A percentile compares a stretch with the other conserved stretches of the same genome.
Evolutionary conservation across 1,140 invertebrate genomes (phyloP).

Genomic region (Acyrthosiphon pisum): DNA sequence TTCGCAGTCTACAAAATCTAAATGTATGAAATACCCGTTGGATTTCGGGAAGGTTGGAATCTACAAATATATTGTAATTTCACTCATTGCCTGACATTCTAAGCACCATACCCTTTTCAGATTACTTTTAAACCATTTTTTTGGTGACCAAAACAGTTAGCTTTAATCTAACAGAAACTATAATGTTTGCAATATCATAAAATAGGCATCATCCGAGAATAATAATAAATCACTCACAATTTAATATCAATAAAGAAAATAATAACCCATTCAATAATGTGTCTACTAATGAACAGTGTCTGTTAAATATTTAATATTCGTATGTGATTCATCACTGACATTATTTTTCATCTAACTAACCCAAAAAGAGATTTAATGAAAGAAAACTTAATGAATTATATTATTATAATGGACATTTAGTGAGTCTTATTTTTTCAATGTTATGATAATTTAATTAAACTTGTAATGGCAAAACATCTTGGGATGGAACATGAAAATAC

Average conservation of each 20-base stretch:
- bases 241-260: background rate
- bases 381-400: background rate
- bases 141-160: background rate
- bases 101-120: background rate
- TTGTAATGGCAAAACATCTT: background rate
- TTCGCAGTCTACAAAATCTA: background rate
- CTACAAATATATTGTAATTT: background rate
- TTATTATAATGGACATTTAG: background rate
- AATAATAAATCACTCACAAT: background rate
- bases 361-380: background rate
- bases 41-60: background rate
- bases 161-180: background rate
- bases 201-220: background rate
- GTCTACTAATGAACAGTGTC: background rate
- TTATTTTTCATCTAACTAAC: background rate
- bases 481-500: background rate
- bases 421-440: background rate
- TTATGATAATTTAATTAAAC: background rate
- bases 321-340: background rate
- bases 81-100: background rate
- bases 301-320: background rate
- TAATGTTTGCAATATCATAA: background rate
- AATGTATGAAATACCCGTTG: background rate
- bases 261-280: background rate
- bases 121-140: background rate